Percentiles rank a stretch among this genome's conserved stretches.
phyloP scores from a whole-genome alignment of 2,888 invertebrate genomes.

The Diplolepis rosae region DNA sequence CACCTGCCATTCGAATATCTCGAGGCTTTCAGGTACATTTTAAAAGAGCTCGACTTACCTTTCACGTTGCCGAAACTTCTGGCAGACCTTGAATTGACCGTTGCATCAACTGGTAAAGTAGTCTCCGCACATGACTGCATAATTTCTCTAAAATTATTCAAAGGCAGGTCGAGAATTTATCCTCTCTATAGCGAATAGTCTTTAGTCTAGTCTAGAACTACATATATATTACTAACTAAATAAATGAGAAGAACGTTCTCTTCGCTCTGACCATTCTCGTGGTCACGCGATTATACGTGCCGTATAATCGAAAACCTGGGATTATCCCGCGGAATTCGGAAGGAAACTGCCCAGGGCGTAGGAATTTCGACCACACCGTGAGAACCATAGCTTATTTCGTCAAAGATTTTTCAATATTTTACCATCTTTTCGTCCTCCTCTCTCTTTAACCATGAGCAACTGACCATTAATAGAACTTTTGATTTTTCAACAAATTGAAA shows the following conservation, averaged over 20 bases:
- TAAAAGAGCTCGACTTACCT: conserved; percentile 28
- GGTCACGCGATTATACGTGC: conserved; percentile 58
- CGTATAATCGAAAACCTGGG: conserved; percentile 54
- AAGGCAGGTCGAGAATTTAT: conserved; percentile 31
- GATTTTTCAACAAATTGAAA: conserved; percentile 15
- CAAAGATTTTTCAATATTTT: conserved; percentile 22
- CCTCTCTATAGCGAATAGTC: background rate
- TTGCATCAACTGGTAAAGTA: conserved; percentile 17
- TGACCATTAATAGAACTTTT: background rate
- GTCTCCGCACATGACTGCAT: conserved; percentile 39
- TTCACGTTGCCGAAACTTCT: conserved; percentile 32
- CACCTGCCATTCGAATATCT: conserved; percentile 42
- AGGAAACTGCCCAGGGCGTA: conserved; percentile 47
- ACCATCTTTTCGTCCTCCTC: background rate
- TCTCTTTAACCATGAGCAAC: background rate
- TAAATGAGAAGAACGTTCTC: background rate
- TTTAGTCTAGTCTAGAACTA: background rate
- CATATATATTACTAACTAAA: conserved; percentile 7
- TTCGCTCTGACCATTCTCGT: conserved; percentile 45
- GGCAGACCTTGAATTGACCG: conserved; percentile 11
- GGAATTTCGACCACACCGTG: conserved; percentile 24
- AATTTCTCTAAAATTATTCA: conserved; percentile 45
- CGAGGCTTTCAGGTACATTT: conserved; percentile 39
- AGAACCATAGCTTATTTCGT: conserved; percentile 12
- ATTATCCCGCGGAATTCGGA: conserved; percentile 58